Base-by-base conservation (phyloP, 2,888 invertebrate genomes). In the Cenopis cana region DNA sequence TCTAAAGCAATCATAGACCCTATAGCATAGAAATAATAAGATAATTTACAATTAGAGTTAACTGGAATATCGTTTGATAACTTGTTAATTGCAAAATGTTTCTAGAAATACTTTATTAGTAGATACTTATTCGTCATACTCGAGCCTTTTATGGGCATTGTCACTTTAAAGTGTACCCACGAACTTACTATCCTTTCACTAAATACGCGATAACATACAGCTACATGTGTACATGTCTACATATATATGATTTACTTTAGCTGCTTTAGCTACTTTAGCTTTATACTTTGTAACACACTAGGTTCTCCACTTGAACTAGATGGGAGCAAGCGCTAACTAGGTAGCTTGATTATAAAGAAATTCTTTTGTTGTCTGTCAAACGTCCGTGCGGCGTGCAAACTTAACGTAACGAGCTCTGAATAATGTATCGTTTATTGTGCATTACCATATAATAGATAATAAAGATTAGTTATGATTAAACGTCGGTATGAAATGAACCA, bases 361-460 rank as follows among this genome's bases (percentile, higher is more conserved):
- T 55, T 66, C 66, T 71, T 71, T 71, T 71, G 70, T 71, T 71
- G 70, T 71, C 70, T 71, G 66, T 49, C 70, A 54, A 61, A 55
- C 66, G 70, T 66, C 66, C 70, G 70, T 50, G 55, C 54, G 38
- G 14, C 66, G 65, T 60, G 70, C 54, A 66, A 60, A 70, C 70
- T 24, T 55, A 41, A 41, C 46, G 46, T 20, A 55, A 60, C 66
- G 36, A 49, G 66, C 24, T 36, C 33, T 66, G 60, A 54, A 71
- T 70, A 66, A 70, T 57, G 33, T 65, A 59, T 66, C 14, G 54
- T 55, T 71, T 66, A 71, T 38, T 61, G 49, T 65, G 65, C 55
- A 71, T 71, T 71, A 71, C 49, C 70, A 71, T 66, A 71, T 71
- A 66, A 71, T 71, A 55, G 65, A 66, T 71, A 55, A 71, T 71